These are phyloP conservation scores for Condylura cristata DNA, from an alignment of 2,113 vertebrate species.

Conservation along the genomic window DNA sequence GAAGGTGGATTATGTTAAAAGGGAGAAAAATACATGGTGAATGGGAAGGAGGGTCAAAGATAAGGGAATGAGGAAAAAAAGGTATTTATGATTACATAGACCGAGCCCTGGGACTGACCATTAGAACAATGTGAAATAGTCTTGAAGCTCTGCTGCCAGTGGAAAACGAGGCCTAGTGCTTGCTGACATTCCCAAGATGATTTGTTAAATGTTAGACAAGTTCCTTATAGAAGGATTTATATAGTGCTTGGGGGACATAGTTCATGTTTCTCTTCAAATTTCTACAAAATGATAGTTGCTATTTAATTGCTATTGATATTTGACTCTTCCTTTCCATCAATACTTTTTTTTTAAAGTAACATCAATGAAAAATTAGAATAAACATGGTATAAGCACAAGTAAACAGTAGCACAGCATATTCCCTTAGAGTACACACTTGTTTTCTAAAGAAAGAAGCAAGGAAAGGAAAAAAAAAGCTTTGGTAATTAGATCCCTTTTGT, in stretches of 20 bases:
- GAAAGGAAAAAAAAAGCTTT: constrained; percentile 22
- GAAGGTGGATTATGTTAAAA: neutral
- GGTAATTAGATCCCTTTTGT: constrained; percentile 67
- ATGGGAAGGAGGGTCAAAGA: neutral
- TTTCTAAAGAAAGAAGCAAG: constrained; percentile 40
- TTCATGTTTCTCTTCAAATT: constrained; percentile 36
- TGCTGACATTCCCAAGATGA: neutral
- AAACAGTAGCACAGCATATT: neutral
- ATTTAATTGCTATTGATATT: neutral
- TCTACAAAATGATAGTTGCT: constrained; percentile 12
- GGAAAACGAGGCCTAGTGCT: neutral
- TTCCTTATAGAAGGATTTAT: neutral
- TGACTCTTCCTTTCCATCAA: neutral
- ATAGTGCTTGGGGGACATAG: neutral
- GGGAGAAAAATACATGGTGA: neutral
- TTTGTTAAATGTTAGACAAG: neutral
- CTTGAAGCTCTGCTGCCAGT: neutral
- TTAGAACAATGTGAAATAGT: neutral
- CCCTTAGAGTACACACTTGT: constrained; percentile 18
- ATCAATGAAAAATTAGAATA: constrained; percentile 10
- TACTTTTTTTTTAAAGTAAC: neutral
- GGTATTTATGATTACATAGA: neutral
- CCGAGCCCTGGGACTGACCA: too few relatives aligned
- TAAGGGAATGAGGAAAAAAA: neutral
- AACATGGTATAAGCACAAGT: constrained; percentile 3